Conservation (phyloP, 2,888 invertebrate genomes). For the Tillus elongatus region DNA sequence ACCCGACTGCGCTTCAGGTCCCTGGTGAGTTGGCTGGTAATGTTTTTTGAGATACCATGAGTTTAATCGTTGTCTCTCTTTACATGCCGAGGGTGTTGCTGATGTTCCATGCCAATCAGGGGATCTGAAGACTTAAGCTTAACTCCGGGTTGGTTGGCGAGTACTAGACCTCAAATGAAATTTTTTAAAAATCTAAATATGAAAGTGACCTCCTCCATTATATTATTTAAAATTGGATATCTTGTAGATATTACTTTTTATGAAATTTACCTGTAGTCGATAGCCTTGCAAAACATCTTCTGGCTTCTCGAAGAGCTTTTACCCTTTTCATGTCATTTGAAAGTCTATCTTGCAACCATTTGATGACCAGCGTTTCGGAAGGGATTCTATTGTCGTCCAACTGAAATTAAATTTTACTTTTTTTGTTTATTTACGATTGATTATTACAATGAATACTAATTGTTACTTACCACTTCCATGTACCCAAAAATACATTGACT, state of each 20-base stretch:
- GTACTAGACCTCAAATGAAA: neutral
- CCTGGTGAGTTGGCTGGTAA: no score
- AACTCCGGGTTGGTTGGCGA: no score
- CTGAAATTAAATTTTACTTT: conserved; percentile 25
- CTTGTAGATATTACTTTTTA: no score
- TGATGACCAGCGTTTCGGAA: conserved; percentile 38
- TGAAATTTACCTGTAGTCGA: conserved; percentile 33
- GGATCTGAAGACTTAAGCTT: neutral
- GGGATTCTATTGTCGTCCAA: conserved; percentile 37
- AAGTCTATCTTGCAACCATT: conserved; percentile 38
- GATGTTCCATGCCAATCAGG: no score
- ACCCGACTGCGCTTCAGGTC: no score
- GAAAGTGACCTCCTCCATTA: neutral
- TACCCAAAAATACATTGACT: conserved; percentile 39
- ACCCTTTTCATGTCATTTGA: conserved; percentile 34
- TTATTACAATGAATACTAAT: neutral
- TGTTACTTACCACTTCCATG: conserved; percentile 35
- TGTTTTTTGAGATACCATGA: no score
- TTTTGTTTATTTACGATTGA: neutral
- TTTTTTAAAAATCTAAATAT: neutral
- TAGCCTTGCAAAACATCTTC: conserved; percentile 37
- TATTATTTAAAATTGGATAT: conserved; percentile 7
- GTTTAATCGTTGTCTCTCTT: no score
- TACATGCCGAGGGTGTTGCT: no score
- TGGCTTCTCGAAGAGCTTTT: conserved; percentile 32